Base-by-base conservation (phyloP, 2,797 vertebrate genomes). In the Coreius guichenoti region DNA sequence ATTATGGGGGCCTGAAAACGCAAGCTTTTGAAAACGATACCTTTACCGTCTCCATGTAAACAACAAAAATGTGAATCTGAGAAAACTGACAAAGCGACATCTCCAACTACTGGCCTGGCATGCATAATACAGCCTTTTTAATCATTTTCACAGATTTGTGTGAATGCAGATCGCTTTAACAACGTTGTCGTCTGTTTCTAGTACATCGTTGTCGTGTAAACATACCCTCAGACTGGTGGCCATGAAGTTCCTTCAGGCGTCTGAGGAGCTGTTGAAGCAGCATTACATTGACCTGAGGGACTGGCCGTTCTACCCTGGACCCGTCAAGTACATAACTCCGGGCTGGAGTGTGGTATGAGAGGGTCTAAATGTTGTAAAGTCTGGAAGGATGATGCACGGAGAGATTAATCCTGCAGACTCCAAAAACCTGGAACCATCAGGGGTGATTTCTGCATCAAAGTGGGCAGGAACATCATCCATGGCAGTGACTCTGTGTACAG, bases 401-500 rank as follows among this genome's bases (percentile, higher is more conserved):
- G 98, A 99, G 95, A 99, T 97, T 83, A 98, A 99, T 90, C 98
- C 97, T 0, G 96, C 96, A 0, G 96, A 98, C 91, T 99, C 97
- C 87, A 97, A 96, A 23, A 97, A 86, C 97, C 97, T 0, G 98
- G 98, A 81, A 99, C 97, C 93, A 98, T 99, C 92, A 96, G 97
- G 68, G 98, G 97, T 73, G 98, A 99, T 90, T 95, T 97, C 91
- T 98, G 97, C 76, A 95, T 99, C 83, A 95, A 97, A 91, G 95
- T 99, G 76, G 97, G 97, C 95, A 97, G 97, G 98, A 99, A 99
- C 94, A 96, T 99, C 90, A 97, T 98, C 90, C 98, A 98, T 1
- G 97, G 97, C 91, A 99, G 97, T 36, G 97, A 99, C 89, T 97
- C 97, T 2, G 91, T 96, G 86, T 95, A 96, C 83, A 98, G 96